These are phyloP conservation scores for Octomys mimax DNA, from an alignment of 2,797 vertebrate genomes.

Conservation along the genomic window DNA sequence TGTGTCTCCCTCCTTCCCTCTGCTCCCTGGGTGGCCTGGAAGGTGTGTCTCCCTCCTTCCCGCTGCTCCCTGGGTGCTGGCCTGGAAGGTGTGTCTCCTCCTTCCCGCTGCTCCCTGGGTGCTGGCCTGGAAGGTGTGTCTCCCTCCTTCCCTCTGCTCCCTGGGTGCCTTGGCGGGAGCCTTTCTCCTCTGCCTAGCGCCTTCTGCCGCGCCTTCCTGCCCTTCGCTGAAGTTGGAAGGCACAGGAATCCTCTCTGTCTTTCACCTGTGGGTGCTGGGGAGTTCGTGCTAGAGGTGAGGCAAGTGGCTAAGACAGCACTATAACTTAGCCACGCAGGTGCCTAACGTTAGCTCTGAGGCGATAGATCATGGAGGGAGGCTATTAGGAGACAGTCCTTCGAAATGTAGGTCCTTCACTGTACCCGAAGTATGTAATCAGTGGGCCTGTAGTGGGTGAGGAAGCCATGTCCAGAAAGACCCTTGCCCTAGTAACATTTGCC, in stretches of 20 bases:
- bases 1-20: too few species aligned
- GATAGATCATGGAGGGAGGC: not conserved
- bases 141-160: not conserved
- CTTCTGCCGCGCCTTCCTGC: not conserved
- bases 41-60: too few species aligned
- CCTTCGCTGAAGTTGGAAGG: not conserved
- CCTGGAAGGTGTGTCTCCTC: too few species aligned
- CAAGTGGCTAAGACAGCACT: not conserved
- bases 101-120: too few species aligned
- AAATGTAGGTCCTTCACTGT: not conserved
- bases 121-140: not conserved
- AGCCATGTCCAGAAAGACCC: not conserved
- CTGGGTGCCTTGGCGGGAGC: not conserved
- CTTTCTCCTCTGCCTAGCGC: not conserved
- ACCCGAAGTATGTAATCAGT: not conserved
- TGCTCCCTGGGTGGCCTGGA: too few species aligned
- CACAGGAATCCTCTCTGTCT: not conserved
- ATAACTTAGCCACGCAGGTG: not conserved
- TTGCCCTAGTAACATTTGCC: not conserved
- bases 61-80: too few species aligned
- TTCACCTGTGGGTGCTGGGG: not conserved
- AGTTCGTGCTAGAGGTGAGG: not conserved
- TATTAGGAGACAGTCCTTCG: not conserved
- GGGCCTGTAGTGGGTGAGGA: not conserved
- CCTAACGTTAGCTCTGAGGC: not conserved